A percentile compares a stretch with the other conserved stretches of the same genome.
Evolutionary conservation across 2,797 vertebrate genomes (phyloP).

Genomic region (Lophius americanus): DNA sequence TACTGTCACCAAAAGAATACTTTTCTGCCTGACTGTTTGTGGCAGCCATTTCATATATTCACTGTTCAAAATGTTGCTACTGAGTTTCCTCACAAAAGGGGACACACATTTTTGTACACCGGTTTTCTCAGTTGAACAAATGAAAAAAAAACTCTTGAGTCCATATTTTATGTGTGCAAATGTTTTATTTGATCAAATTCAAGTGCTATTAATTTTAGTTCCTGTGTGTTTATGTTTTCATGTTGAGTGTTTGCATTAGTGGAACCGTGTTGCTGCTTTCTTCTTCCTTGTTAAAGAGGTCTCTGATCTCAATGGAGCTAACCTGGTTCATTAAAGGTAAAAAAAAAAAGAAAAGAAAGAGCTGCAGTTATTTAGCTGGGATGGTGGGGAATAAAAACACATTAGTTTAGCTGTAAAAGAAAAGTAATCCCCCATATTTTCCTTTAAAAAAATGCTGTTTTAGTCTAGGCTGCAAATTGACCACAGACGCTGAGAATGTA

Average conservation of each 20-base stretch:
- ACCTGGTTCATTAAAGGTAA: too few relatives aligned
- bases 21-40: conserved; percentile 74
- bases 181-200: too few relatives aligned
- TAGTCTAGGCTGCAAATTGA: background rate
- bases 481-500: background rate
- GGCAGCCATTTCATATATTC: conserved; percentile 75
- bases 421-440: conserved; percentile 13
- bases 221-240: too few relatives aligned
- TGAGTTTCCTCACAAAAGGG: conserved; percentile 42
- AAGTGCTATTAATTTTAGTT: too few relatives aligned
- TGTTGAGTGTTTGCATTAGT: too few relatives aligned
- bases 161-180: too few relatives aligned
- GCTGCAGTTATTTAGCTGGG: conserved; percentile 5
- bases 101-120: conserved; percentile 51
- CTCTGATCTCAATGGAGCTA: too few relatives aligned
- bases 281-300: too few relatives aligned
- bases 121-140: conserved; percentile 42
- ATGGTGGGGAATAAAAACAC: conserved; percentile 36
- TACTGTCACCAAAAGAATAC: conserved; percentile 65
- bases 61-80: conserved; percentile 63
- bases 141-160: too few relatives aligned
- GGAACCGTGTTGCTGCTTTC: too few relatives aligned
- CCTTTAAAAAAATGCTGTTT: background rate
- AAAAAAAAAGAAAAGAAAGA: background rate
- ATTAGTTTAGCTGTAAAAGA: conserved; percentile 19